Percentiles rank a stretch among this genome's conserved stretches.
Evolutionary conservation across 2,888 invertebrate genomes (phyloP).

Genomic region (Belgica antarctica): DNA sequence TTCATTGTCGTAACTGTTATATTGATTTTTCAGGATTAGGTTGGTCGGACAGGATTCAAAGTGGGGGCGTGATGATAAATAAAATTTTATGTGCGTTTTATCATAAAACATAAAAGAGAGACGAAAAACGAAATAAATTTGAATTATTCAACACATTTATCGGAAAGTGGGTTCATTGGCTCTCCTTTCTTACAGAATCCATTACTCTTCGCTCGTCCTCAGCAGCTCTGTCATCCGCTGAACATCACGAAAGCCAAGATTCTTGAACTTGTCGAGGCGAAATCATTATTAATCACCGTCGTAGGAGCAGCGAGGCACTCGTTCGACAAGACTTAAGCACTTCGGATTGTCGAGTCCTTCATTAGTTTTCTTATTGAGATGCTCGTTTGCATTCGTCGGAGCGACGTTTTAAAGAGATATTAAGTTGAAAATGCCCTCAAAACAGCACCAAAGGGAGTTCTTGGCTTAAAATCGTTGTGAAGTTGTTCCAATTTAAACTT

Average conservation of each 20-base stretch:
- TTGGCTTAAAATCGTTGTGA: no score
- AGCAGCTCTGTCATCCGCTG: background rate
- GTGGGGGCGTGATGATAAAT: constrained; percentile 31
- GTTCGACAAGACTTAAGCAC: constrained; percentile 4
- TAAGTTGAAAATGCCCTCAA: constrained; percentile 1
- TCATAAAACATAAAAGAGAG: constrained; percentile 25
- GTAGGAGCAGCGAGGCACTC: background rate
- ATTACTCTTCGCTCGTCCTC: constrained; percentile 6
- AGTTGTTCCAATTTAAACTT: no score
- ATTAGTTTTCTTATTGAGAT: constrained; percentile 41
- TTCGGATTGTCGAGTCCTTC: constrained; percentile 36
- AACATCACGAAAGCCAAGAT: background rate
- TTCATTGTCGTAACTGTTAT: constrained; percentile 31
- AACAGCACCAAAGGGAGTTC: constrained; percentile 1
- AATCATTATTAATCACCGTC: constrained; percentile 27
- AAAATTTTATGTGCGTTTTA: constrained; percentile 35
- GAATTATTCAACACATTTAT: constrained; percentile 36
- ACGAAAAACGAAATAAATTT: constrained; percentile 33
- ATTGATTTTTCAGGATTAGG: constrained; percentile 39
- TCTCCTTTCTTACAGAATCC: constrained; percentile 6
- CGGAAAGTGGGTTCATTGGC: constrained; percentile 17
- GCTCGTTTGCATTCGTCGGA: background rate
- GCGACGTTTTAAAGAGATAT: background rate
- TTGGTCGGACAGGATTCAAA: constrained; percentile 1
- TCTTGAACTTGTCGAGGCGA: constrained; percentile 35